Evolutionary conservation across 2,113 vertebrate genomes (phyloP), one percentile per base, ranked within the genome.

Genomic region (Psilopogon haemacephalus): DNA sequence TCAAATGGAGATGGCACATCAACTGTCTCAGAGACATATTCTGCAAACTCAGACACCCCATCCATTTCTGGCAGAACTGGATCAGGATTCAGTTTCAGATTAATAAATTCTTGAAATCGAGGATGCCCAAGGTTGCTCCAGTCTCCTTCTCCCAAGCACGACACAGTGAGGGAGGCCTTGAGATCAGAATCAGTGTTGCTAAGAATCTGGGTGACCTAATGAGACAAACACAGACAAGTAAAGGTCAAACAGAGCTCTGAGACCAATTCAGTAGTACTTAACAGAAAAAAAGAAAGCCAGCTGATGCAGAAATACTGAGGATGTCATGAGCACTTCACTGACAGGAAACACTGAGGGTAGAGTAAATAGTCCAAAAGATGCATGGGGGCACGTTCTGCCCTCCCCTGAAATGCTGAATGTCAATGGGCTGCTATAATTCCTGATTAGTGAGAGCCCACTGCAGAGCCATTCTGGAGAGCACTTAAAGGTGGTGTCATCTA

Each of bases 1-100:
- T 99, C 99, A 95, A 99, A 99, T 11, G 99, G 99, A 11, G 99
- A 99, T 0, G 99, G 98, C 65, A 99, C 98, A 1, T 99, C 98
- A 82, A 99, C 99, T 4, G 99, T 99, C 96, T 99, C 99, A 6
- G 99, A 98, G 96, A 99, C 97, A 3, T 99, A 99, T 48, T 99
- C 99, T 6, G 99, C 98, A 93, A 99, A 99, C 86, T 99, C 99
- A 15, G 98, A 97, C 88, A 99, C 98, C 54, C 98, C 99, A 80
- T 99, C 99, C 99, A 99, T 99, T 93, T 98, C 97, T 63, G 98
- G 98, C 55, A 99, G 98, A 21, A 95, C 89, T 54, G 98, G 97
- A 72, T 99, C 98, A 10, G 99, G 98, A 95, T 99, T 99, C 91
- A 99, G 96, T 80, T 96, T 97, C 92, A 98, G 98, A 89, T 98